A percentile compares a stretch with the other conserved stretches of the same genome.
Evolutionary conservation across 2,797 vertebrate genomes (phyloP).

Genomic region (Hirundo rustica): DNA sequence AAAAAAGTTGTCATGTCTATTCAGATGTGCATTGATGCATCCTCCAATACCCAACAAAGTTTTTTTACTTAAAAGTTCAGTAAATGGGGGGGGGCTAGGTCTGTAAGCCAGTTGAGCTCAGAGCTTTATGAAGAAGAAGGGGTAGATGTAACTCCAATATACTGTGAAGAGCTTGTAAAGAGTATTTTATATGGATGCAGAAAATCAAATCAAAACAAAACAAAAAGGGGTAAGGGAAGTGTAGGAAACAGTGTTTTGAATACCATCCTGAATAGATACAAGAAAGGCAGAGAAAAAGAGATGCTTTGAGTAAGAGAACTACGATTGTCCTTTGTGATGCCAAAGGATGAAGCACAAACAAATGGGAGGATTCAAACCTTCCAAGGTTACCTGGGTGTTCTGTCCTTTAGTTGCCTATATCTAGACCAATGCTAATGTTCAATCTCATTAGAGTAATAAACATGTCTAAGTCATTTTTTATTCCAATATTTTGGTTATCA

Average conservation of each 20-base stretch:
- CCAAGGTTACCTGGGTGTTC: not conserved
- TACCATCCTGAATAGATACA: not conserved
- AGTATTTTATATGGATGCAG: not conserved
- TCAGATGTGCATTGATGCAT: not conserved
- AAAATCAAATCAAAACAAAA: not conserved
- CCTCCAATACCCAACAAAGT: not conserved
- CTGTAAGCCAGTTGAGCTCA: not conserved
- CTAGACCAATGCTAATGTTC: not conserved
- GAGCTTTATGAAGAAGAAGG: not conserved
- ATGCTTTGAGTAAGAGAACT: not conserved
- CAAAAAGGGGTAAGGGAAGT: fast-evolving
- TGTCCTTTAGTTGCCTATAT: not conserved
- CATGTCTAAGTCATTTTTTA: not conserved
- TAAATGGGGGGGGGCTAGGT: not conserved
- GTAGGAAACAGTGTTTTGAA: not conserved
- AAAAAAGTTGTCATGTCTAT: not conserved
- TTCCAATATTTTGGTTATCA: not conserved
- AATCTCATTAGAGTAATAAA: not conserved
- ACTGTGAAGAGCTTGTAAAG: not conserved
- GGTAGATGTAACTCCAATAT: not conserved
- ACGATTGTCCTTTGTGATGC: not conserved
- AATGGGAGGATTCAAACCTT: not conserved
- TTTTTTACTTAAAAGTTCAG: not conserved
- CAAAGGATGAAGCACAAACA: not conserved
- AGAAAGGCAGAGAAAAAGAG: not conserved